Evolutionary conservation across 1,140 invertebrate genomes (phyloP).

Genomic region (Acyrthosiphon pisum): DNA sequence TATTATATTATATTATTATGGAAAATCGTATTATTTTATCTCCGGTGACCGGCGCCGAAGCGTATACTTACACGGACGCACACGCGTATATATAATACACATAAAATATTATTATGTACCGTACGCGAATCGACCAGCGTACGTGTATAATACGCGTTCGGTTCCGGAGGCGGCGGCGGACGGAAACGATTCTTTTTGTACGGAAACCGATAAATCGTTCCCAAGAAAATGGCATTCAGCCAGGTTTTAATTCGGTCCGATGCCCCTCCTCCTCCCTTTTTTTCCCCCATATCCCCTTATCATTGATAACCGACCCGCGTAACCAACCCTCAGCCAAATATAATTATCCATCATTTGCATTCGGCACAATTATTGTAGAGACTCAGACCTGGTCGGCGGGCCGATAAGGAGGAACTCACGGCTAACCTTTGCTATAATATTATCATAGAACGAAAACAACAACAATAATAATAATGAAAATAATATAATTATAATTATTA

Average conservation of each 20-base stretch:
- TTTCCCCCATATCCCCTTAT: no score
- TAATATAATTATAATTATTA: not conserved
- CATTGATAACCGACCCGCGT: slow-evolving; percentile 30
- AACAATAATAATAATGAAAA: not conserved
- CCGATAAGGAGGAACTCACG: not conserved
- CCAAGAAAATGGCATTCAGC: slow-evolving; percentile 44
- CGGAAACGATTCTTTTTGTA: slow-evolving; percentile 51
- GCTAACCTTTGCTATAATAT: not conserved
- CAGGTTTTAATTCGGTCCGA: slow-evolving; percentile 52
- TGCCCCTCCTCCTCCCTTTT: not conserved
- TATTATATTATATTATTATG: not conserved
- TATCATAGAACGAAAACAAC: not conserved
- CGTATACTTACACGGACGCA: not conserved
- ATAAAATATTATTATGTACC: not conserved
- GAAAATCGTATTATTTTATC: slow-evolving; percentile 31
- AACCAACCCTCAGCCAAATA: slow-evolving; percentile 34
- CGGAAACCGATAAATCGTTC: slow-evolving; percentile 49
- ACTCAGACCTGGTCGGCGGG: not conserved
- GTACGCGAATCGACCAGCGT: not conserved
- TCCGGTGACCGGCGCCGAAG: not conserved
- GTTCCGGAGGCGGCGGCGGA: not conserved
- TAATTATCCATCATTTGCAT: slow-evolving; percentile 51
- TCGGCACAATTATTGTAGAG: not conserved
- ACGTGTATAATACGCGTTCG: not conserved
- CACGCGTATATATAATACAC: not conserved